Base-by-base conservation (phyloP, 2,797 vertebrate species). In the Octomys mimax region DNA sequence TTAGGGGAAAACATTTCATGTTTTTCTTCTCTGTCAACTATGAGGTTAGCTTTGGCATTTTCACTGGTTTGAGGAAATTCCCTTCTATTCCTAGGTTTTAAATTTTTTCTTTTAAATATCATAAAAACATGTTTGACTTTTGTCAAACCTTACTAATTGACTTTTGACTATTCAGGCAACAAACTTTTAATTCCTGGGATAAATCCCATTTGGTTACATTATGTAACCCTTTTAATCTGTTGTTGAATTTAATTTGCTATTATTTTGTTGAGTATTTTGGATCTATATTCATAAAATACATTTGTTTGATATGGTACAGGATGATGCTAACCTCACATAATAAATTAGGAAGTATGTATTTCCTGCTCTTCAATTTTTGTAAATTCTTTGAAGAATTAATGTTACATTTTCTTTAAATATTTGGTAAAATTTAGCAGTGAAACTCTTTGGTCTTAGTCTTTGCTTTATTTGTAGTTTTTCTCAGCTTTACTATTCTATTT, bases 361-460 rank as follows among this genome's bases (percentile, higher is more conserved):
- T 36, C 12, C 6, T 39, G 4, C 46, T 68, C 33, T 78, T 42
- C 9, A 66, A 31, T 52, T 39, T 39, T 80, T 42, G 24, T 28
- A 42, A 68, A 24, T 33, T 36, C 49, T 68, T 68, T 80, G n/a
- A 68, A 80, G n/a, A 90, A 19, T 80, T 68, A 26, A 80, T 3
- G 31, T 68, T 54, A 57, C 7, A 49, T 83, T 24, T 64, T 86
- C 59, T 81, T 78, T 83, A 83, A 77, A 83, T 61, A 12, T 22
- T 92, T 64, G 84, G 49, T 88, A 61, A 46, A 77, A 83, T 61
- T 64, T n/a, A 86, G 14, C n/a, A 64, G n/a, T 73, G 75, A 94
- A 54, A 39, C 73, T 77, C 16, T 79, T n/a, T 79, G 81, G 62
- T 73, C 24, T n/a, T 68, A 10, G 33, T 28, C 28, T 78, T 79